phyloP scores from a whole-genome alignment of 1,140 invertebrate genomes.

The Aphis craccivora region DNA sequence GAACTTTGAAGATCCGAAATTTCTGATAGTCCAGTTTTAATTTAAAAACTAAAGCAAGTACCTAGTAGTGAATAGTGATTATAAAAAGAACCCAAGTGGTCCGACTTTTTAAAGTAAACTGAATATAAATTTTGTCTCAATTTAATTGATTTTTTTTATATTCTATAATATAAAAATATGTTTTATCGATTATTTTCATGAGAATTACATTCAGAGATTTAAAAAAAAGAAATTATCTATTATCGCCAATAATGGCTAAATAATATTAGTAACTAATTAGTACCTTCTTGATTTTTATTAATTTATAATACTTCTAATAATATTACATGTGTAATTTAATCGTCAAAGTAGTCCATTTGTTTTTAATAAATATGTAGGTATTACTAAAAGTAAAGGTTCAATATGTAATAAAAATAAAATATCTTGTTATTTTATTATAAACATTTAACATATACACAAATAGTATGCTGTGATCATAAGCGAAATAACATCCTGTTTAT shows the following conservation, averaged over 20 bases:
- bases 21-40: no score
- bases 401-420: not conserved
- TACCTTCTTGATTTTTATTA: not conserved
- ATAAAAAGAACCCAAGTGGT: no score
- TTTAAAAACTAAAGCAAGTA: no score
- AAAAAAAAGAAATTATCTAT: not conserved
- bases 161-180: no score
- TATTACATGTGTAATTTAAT: not conserved
- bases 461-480: not conserved
- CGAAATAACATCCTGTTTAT: conserved; percentile 3
- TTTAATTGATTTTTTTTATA: no score
- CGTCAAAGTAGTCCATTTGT: not conserved
- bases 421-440: not conserved
- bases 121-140: no score
- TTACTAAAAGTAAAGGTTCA: not conserved
- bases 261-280: not conserved
- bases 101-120: no score
- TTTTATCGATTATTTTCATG: not conserved
- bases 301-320: not conserved
- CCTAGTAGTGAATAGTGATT: no score
- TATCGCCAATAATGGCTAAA: not conserved
- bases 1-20: no score
- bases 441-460: not conserved
- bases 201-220: not conserved
- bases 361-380: not conserved